Conservation (phyloP, 2,888 invertebrate genomes). For the Parochlus steinenii region DNA sequence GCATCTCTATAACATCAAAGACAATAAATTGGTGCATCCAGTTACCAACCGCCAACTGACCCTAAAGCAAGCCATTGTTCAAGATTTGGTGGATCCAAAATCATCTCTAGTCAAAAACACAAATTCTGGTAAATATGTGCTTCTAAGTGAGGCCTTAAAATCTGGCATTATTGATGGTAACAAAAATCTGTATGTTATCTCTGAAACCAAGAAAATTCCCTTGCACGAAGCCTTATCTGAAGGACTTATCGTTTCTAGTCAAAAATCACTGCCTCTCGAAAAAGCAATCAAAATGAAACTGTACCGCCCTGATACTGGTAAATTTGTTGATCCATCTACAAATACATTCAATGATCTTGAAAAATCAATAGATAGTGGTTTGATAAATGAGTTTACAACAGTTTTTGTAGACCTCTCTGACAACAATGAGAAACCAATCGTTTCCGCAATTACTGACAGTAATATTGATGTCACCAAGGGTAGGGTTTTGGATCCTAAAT, state of each 20-base stretch:
- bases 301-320: constrained; percentile 61
- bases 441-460: constrained; percentile 58
- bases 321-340: constrained; percentile 61
- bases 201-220: constrained; percentile 46
- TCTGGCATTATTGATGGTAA: constrained; percentile 43
- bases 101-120: constrained; percentile 57
- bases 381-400: constrained; percentile 60
- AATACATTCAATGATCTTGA: constrained; percentile 58
- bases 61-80: constrained; percentile 52
- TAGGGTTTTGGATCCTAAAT: constrained; percentile 60
- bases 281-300: constrained; percentile 59
- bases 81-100: constrained; percentile 60
- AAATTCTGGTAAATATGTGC: constrained; percentile 50
- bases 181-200: constrained; percentile 37
- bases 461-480: constrained; percentile 61
- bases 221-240: constrained; percentile 55
- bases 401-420: constrained; percentile 56
- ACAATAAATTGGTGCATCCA: constrained; percentile 57
- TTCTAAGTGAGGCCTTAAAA: constrained; percentile 52
- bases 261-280: constrained; percentile 53
- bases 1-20: constrained; percentile 54
- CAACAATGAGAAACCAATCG: constrained; percentile 50
- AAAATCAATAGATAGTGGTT: constrained; percentile 49
- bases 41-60: constrained; percentile 55
- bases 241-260: constrained; percentile 59